Evolutionary conservation across 1,140 invertebrate genomes (phyloP), one percentile per base, ranked within the genome.

Genomic region (Bombus haemorrhoidalis): DNA sequence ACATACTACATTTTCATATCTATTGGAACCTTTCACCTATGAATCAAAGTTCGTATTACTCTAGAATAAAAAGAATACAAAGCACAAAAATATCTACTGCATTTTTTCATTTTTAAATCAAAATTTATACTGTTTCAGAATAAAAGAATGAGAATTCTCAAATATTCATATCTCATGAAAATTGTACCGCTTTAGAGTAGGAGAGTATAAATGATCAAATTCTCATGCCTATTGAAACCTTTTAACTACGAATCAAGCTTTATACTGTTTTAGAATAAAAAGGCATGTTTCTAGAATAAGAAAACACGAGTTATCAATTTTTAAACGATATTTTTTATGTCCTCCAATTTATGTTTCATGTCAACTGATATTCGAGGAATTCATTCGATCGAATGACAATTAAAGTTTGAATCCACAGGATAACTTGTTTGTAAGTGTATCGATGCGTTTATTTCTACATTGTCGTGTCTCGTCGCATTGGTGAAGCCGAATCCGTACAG

Each of bases 361-460:
- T 6, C 8, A 2, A 13, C 4, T 1, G 1, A 15, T 10, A 13
- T 28, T 28, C 3, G 25, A 28, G 68, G 4, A 28, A n/a, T 72
- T 18, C 22, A n/a, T 18, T 41, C 39, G 43, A 39, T 28, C 43
- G 43, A 6, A 41, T 62, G 88, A 77, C 59, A 66, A 86, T 41
- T 25, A 25, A 25, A 66, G 0, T 43, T 72, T 69, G 41, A 74
- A 43, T 59, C 72, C 80, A 86, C 81, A 87, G 71, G 75, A 81
- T 57, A 43, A 74, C 87, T 92, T 89, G 90, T 93, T 93, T 92
- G 90, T 92, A 87, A 86, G 86, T 88, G 89, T 90, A 91, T 91
- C 87, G 73, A 22, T 37, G 87, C 90, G 89, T 92, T 92, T 93
- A 93, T 93, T 92, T 93, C 92, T 85, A 91, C 81, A 87, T 86